Conservation (phyloP, 2,888 invertebrate genomes). For the Geophilus truncorum region DNA sequence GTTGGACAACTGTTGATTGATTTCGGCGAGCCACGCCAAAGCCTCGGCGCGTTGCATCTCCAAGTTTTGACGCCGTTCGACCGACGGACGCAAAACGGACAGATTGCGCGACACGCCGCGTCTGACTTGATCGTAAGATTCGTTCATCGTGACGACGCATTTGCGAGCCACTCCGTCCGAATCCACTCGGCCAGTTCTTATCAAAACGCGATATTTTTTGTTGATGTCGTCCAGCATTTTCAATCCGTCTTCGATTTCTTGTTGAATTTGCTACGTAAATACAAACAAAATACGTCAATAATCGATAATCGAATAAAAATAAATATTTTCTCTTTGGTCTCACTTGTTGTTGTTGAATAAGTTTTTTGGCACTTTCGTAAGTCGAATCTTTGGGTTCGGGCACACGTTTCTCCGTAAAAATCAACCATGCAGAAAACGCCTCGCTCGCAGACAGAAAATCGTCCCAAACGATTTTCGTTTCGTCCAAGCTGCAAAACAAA, state of each 20-base stretch:
- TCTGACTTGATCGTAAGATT: background rate
- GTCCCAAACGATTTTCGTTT: constrained; percentile 31
- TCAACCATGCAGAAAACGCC: background rate
- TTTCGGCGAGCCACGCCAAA: constrained; percentile 6
- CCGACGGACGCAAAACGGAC: background rate
- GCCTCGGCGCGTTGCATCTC: background rate
- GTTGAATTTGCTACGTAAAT: background rate
- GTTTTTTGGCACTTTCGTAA: background rate
- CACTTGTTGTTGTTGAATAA: background rate
- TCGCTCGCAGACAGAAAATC: background rate
- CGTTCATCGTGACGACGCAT: background rate
- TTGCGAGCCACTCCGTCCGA: background rate
- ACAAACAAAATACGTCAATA: too few species aligned
- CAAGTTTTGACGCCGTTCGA: background rate
- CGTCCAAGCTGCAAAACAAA: background rate
- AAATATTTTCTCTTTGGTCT: background rate
- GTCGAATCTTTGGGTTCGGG: background rate
- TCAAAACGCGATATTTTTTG: background rate
- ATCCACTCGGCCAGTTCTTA: background rate
- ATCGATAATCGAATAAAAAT: background rate
- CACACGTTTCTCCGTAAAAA: background rate
- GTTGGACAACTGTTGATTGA: background rate
- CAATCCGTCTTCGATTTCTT: background rate
- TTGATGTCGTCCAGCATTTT: background rate
- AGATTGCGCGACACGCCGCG: background rate